A percentile compares a stretch with the other conserved stretches of the same genome.
Conservation (phyloP, 2,113 vertebrate species). For the Onychorhynchus coronatus region DNA sequence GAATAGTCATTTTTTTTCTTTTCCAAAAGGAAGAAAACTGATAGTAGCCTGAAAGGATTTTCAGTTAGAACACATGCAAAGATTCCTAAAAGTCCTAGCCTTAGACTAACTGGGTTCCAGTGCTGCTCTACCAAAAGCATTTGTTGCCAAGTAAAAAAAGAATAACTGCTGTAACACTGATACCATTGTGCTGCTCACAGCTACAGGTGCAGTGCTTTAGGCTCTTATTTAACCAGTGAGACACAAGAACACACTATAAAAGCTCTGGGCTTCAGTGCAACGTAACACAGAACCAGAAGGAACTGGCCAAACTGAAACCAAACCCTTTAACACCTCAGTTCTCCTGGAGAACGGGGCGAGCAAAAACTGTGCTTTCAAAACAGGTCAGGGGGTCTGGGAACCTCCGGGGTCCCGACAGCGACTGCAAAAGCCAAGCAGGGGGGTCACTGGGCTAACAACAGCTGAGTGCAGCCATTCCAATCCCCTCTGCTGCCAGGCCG, state of each 20-base stretch:
- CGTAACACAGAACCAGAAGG: neutral
- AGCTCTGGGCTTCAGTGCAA: neutral
- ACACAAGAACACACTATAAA: neutral
- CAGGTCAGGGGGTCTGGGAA: neutral
- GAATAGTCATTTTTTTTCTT: neutral
- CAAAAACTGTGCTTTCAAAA: neutral
- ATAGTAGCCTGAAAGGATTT: neutral
- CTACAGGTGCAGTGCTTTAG: neutral
- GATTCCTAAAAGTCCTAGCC: neutral
- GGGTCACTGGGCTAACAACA: neutral
- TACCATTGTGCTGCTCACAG: neutral
- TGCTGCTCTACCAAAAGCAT: slow-evolving; percentile 9
- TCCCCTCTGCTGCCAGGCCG: neutral
- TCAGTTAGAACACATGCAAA: neutral
- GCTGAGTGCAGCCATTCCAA: neutral
- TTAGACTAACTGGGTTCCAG: neutral
- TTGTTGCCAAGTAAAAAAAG: neutral
- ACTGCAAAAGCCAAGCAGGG: neutral
- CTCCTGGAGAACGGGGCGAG: neutral
- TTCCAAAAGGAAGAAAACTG: neutral
- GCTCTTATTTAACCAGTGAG: neutral
- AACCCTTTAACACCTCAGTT: neutral
- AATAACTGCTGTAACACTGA: neutral
- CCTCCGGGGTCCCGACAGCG: neutral
- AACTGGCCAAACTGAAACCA: neutral